Evolutionary conservation across 2,113 vertebrate genomes (phyloP).

Genomic region (Sprattus sprattus): DNA sequence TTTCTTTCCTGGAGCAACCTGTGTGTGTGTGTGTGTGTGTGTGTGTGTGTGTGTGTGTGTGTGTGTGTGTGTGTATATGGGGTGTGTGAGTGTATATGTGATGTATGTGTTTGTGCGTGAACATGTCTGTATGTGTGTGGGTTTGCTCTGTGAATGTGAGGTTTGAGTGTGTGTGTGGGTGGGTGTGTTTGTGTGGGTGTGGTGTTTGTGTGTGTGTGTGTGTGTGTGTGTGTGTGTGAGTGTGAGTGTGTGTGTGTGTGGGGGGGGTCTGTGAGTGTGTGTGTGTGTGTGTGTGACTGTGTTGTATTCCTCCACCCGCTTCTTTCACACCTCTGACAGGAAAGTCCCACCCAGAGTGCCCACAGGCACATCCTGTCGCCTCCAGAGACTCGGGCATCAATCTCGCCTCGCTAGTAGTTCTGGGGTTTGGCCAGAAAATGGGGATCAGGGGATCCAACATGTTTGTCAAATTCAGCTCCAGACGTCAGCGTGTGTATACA

Average conservation of each 20-base stretch:
- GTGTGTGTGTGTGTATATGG: background rate
- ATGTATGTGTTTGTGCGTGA: background rate
- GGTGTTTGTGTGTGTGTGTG: background rate
- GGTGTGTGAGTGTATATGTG: background rate
- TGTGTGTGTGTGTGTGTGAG: background rate
- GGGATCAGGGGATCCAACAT: background rate
- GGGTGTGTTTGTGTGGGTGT: background rate
- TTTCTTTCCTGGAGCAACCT: too few species aligned
- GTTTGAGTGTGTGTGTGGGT: background rate
- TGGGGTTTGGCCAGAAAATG: background rate
- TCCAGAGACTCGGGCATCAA: background rate
- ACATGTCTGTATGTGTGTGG: background rate
- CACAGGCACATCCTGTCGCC: slow-evolving; percentile 6
- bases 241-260: background rate
- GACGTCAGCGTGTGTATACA: background rate
- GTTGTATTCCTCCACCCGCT: background rate
- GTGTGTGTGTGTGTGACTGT: background rate
- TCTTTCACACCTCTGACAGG: background rate
- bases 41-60: background rate
- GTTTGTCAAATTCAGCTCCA: background rate
- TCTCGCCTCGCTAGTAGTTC: background rate
- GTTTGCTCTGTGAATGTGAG: background rate
- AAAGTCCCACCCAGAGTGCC: background rate
- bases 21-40: background rate
- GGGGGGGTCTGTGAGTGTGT: background rate